Evolutionary conservation across 2,113 vertebrate genomes (phyloP).

Genomic region (Forbesichthys agassizii): DNA sequence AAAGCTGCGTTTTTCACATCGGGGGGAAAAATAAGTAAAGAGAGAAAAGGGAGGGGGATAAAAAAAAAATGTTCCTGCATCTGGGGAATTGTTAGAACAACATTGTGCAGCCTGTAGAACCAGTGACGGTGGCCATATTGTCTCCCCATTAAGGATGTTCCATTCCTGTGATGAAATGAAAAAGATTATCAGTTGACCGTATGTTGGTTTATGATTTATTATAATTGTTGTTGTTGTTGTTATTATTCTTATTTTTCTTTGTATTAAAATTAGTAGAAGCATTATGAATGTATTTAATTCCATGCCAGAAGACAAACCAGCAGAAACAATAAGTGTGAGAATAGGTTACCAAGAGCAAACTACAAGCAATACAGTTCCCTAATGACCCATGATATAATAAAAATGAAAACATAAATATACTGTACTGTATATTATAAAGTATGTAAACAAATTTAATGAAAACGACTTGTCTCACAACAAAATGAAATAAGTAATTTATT

Average conservation of each 20-base stretch:
- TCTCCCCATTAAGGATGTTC: constrained; percentile 29
- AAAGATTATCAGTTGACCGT: constrained; percentile 3
- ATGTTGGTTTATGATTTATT: neutral
- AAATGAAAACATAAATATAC: constrained; percentile 8
- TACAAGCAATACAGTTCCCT: constrained; percentile 21
- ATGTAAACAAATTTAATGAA: constrained; percentile 5
- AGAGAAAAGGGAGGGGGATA: constrained; percentile 32
- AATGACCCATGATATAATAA: constrained; percentile 10
- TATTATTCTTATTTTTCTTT: too few relatives aligned
- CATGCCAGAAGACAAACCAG: too few relatives aligned
- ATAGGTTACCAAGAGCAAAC: constrained; percentile 13
- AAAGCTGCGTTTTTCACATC: constrained; percentile 55
- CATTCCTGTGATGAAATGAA: constrained; percentile 13
- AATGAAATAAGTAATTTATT: constrained; percentile 5
- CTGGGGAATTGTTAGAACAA: constrained; percentile 64
- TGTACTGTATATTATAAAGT: constrained; percentile 4
- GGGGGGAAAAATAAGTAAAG: constrained; percentile 40
- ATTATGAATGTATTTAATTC: too few relatives aligned
- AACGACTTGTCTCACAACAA: neutral
- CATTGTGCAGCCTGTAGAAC: constrained; percentile 53
- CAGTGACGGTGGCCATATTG: constrained; percentile 53
- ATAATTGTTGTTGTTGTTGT: too few relatives aligned
- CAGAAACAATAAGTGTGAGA: too few relatives aligned
- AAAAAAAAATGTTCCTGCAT: constrained; percentile 30
- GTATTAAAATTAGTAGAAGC: too few relatives aligned